A percentile compares a stretch with the other conserved stretches of the same genome.
Conservation (phyloP, 2,113 vertebrate genomes). For the Conger conger region DNA sequence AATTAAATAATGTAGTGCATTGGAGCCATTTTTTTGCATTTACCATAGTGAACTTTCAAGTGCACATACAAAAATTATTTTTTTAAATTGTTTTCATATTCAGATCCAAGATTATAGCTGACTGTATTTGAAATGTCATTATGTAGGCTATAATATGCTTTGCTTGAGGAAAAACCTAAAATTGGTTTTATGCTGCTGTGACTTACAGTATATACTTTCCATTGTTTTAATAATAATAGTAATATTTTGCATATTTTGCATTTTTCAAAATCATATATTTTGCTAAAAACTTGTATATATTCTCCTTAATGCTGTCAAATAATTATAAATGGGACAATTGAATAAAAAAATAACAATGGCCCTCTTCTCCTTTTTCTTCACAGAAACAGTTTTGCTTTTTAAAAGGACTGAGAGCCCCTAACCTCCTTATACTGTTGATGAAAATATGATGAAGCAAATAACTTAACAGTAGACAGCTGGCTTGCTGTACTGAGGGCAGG, state of each 20-base stretch:
- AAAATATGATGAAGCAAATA: conserved; percentile 3
- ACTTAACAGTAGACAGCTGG: not conserved
- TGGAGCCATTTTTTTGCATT: not conserved
- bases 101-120: not conserved
- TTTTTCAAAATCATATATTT: too few relatives aligned
- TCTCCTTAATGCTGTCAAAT: too few relatives aligned
- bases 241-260: not conserved
- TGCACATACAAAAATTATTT: not conserved
- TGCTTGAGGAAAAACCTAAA: not conserved
- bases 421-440: not conserved
- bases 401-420: not conserved
- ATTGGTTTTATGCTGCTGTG: too few relatives aligned
- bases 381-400: not conserved
- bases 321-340: not conserved
- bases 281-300: too few relatives aligned
- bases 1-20: not conserved
- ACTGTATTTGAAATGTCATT: not conserved
- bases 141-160: not conserved
- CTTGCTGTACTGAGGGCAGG: conserved; percentile 1
- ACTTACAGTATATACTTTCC: too few relatives aligned
- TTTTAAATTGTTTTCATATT: not conserved
- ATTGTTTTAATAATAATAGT: too few relatives aligned
- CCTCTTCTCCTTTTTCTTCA: not conserved
- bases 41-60: not conserved
- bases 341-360: not conserved